Base-by-base conservation (phyloP, 2,113 vertebrate genomes). In the Speoplatyrhinus poulsoni region DNA sequence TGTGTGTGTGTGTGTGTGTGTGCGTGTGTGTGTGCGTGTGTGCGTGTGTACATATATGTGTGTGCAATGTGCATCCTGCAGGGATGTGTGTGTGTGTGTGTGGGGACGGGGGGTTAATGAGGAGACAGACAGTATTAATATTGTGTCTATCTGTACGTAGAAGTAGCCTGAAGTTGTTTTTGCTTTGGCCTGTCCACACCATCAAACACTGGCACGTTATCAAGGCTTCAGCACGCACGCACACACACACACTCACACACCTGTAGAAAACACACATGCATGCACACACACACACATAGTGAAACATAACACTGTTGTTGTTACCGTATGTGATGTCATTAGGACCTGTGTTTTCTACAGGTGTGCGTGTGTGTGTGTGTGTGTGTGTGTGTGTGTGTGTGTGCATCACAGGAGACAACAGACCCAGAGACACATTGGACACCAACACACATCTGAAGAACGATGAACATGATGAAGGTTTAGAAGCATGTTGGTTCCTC, bases 341-440 rank as follows among this genome's bases (percentile, higher is more conserved):
- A 53, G 7, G n/a, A 53, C 12, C 26, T 55, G 9, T 55, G 53
- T 55, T 50, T 9, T 50, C 9, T 50, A 13, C 13, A 13, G 9
- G 49, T 50, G 49, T 50, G 54, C 36, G n/a, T 58, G 56, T 58
- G n/a, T 58, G 56, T 58, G n/a, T 58, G 56, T 58, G 56, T 58
- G 15, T 58, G 56, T 58, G 15, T 58, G 56, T 58, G 56, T 58
- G n/a, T 58, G n/a, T 58, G 56, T 58, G n/a, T 58, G 56, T 5
- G n/a, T 58, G 56, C 12, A 4, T 53, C 9, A 26, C 26, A 26
- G 26, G 26, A 26, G 26, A 26, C 26, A 2, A 3, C 26, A 2
- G 26, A 26, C 26, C 26, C 26, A 26, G 26, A 26, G 26, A 26
- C 26, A 26, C 26, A 26, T 26, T 26, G 26, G 26, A 26, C 26